These are phyloP conservation scores for Pelusios castaneus DNA, from an alignment of 2,113 vertebrate genomes.

Conservation along the genomic window DNA sequence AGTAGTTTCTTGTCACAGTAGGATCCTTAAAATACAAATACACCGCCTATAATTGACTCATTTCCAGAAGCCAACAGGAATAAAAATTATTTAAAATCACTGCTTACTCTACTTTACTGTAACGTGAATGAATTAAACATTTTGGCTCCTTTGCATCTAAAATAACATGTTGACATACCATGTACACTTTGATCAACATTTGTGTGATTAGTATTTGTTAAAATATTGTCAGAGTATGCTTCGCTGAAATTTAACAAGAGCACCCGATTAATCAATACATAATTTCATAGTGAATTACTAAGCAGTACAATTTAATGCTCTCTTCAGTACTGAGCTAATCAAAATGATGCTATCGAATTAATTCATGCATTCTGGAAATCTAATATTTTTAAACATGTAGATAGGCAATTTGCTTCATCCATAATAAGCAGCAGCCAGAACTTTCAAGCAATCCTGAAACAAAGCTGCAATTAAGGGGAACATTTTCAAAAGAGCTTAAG, in stretches of 20 bases:
- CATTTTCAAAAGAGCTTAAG: neutral
- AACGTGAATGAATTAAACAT: conserved; percentile 40
- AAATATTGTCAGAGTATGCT: conserved; percentile 15
- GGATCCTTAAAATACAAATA: neutral
- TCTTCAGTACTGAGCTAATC: conserved; percentile 49
- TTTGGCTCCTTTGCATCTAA: conserved; percentile 18
- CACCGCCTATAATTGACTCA: neutral
- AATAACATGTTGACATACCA: conserved; percentile 45
- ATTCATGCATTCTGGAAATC: neutral
- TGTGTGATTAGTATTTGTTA: conserved; percentile 55
- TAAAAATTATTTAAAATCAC: conserved; percentile 38
- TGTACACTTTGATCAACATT: conserved; percentile 51
- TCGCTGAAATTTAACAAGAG: conserved; percentile 64
- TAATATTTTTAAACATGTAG: neutral
- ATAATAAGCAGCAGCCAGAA: neutral
- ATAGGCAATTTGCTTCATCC: neutral
- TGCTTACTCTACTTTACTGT: conserved; percentile 6
- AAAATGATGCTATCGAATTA: neutral
- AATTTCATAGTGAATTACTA: conserved; percentile 65
- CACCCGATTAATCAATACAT: conserved; percentile 67
- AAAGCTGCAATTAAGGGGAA: neutral
- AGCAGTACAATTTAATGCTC: conserved; percentile 43
- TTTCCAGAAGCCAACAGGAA: conserved; percentile 25
- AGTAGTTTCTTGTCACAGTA: neutral
- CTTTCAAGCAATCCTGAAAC: neutral